Evolutionary conservation across 2,113 vertebrate species (phyloP), one percentile per base, ranked within the genome.

Genomic region (Phalacrocorax pelagicus): DNA sequence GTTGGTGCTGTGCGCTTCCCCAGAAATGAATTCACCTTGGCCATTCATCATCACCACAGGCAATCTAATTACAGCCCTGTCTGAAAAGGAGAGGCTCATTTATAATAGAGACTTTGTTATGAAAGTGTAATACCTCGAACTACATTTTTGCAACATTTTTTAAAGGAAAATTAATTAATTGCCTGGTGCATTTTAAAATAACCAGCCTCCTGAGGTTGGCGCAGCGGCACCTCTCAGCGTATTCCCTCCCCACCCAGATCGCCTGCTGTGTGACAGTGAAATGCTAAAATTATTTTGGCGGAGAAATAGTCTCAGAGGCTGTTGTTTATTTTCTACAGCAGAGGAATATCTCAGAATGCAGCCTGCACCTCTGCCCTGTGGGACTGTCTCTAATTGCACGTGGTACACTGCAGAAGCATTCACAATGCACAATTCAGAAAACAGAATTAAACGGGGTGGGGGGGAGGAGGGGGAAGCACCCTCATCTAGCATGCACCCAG

Each of bases 161-260:
- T 79, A 91, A 97, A 96, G 95, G 82, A 89, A 98, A 98, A 98
- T 98, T 97, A 98, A 98, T 98, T 98, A 98, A 98, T 98, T 98
- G 98, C 86, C 95, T 96, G 62, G 81, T 96, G 96, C 94, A 52
- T 74, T 95, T 96, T 94, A 94, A 97, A 97, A 93, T 86, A 88
- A 92, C 57, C 89, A 86, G 75, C 83, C 97, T 97, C 93, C 84
- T 55, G 92, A 96, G 94, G 95, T 70, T 96, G 97, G 91, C 10
- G 14, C 49, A 42, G 88, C 24, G 10, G 92, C 94, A 57, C 80
- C 30, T 47, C 51, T 67, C 77, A 30, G 81, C 59, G 12, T 57
- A 85, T 94, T 96, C 83, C 89, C 67, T 97, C 88, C 71, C 74
- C 84, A 81, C 92, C 44, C 81, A 20, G 38, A 44, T 72, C 46